Evolutionary conservation across 2,888 invertebrate genomes (phyloP).

Genomic region (Drosophila atroscutellata): DNA sequence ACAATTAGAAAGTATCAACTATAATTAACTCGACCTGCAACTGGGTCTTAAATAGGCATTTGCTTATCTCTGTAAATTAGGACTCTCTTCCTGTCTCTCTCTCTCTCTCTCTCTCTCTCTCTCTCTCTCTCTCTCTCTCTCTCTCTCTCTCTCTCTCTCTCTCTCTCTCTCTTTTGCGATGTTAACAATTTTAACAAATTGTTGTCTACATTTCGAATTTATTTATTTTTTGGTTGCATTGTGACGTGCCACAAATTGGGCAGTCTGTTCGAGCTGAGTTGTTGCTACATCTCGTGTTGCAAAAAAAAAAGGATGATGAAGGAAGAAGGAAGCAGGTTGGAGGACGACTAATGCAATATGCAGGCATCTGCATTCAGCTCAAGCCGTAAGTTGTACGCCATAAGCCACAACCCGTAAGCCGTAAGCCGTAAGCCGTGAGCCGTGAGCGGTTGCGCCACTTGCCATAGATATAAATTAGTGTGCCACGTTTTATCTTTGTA

Average conservation of each 20-base stretch:
- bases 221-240: constrained; percentile 31
- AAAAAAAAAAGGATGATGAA: too few species aligned
- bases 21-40: not conserved
- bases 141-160: not conserved
- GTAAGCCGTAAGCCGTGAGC: not conserved
- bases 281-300: not conserved
- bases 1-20: not conserved
- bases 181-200: constrained; percentile 55
- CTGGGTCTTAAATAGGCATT: not conserved
- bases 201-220: constrained; percentile 52
- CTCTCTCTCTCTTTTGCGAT: not conserved
- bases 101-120: not conserved
- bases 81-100: not conserved
- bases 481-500: constrained; percentile 54
- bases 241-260: constrained; percentile 42
- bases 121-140: not conserved
- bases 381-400: constrained; percentile 9
- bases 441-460: constrained; percentile 11
- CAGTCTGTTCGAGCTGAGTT: not conserved
- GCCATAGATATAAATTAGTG: constrained; percentile 44
- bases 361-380: constrained; percentile 52
- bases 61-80: not conserved
- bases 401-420: not conserved
- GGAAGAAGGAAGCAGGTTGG: not conserved
- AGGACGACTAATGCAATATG: constrained; percentile 40